Percentiles rank a stretch among this genome's conserved stretches.
Evolutionary conservation across 2,797 vertebrate species (phyloP).

Genomic region (Morus bassanus): DNA sequence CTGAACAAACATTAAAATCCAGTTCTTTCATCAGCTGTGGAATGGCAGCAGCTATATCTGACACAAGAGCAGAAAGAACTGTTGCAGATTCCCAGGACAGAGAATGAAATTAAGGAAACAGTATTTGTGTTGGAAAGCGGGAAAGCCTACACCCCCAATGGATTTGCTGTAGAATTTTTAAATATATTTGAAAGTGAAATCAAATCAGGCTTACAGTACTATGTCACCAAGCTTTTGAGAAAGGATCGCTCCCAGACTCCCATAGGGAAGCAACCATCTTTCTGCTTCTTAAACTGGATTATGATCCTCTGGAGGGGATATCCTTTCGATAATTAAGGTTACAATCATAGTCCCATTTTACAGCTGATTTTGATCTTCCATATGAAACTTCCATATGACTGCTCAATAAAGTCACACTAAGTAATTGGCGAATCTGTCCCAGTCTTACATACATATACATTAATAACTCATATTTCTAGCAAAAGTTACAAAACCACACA

Average conservation of each 20-base stretch:
- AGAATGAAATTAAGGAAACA: slow-evolving; percentile 56
- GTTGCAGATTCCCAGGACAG: slow-evolving; percentile 61
- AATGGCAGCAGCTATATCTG: slow-evolving; percentile 29
- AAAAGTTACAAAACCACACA: neutral
- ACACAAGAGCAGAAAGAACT: slow-evolving; percentile 42
- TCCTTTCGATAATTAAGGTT: slow-evolving; percentile 46
- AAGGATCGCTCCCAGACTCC: slow-evolving; percentile 55
- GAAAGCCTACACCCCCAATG: slow-evolving; percentile 44
- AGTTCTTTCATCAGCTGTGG: slow-evolving; percentile 55
- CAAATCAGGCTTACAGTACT: slow-evolving; percentile 48
- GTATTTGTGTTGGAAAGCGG: slow-evolving; percentile 56
- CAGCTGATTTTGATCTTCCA: slow-evolving; percentile 1
- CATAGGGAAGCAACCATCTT: slow-evolving; percentile 38
- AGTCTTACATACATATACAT: neutral
- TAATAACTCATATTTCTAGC: neutral
- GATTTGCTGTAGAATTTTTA: slow-evolving; percentile 66
- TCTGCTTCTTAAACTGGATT: slow-evolving; percentile 46
- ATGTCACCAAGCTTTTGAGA: slow-evolving; percentile 63
- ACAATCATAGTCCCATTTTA: neutral
- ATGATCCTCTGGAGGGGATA: slow-evolving; percentile 46
- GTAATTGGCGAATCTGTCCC: neutral
- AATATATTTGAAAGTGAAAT: slow-evolving; percentile 72
- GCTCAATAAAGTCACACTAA: neutral
- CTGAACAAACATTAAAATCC: slow-evolving; percentile 58
- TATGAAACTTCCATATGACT: neutral